These are phyloP conservation scores for Phaonia tiefii DNA, from an alignment of 2,888 invertebrate genomes.

Conservation along the genomic window DNA sequence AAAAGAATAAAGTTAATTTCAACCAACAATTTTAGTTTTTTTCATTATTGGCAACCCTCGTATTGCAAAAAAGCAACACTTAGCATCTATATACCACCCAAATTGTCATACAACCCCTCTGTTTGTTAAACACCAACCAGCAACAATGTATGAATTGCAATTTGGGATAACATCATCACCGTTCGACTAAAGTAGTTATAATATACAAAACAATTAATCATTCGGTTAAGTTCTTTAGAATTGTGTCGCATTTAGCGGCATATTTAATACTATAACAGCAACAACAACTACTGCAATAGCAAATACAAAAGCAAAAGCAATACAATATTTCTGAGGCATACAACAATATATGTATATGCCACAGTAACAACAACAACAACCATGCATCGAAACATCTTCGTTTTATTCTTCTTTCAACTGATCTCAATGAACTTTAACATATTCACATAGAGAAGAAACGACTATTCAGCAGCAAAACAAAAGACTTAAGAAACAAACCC, in stretches of 20 bases:
- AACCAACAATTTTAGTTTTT: too few species aligned
- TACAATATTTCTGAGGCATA: too few species aligned
- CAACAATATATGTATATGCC: too few species aligned
- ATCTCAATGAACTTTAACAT: conserved; percentile 55
- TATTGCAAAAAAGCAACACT: too few species aligned
- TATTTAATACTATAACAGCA: conserved; percentile 18
- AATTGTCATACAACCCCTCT: conserved; percentile 8
- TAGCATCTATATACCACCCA: too few species aligned
- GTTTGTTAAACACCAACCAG: too few species aligned
- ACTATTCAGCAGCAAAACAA: too few species aligned
- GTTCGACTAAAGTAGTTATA: not conserved
- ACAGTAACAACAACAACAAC: too few species aligned
- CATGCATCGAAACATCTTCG: conserved; percentile 27
- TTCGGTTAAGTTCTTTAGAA: conserved; percentile 39
- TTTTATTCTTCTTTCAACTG: not conserved
- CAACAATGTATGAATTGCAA: not conserved
- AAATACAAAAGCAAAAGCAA: conserved; percentile 6
- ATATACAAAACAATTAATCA: conserved; percentile 54
- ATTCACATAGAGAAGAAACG: too few species aligned
- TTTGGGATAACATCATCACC: not conserved
- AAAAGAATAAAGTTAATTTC: too few species aligned
- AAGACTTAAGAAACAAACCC: too few species aligned
- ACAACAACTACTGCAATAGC: not conserved
- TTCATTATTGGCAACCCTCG: too few species aligned
- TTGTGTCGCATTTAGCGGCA: conserved; percentile 51